Evolutionary conservation across 2,888 invertebrate genomes (phyloP), one percentile per base, ranked within the genome.

Genomic region (Cryptus viduatorius): DNA sequence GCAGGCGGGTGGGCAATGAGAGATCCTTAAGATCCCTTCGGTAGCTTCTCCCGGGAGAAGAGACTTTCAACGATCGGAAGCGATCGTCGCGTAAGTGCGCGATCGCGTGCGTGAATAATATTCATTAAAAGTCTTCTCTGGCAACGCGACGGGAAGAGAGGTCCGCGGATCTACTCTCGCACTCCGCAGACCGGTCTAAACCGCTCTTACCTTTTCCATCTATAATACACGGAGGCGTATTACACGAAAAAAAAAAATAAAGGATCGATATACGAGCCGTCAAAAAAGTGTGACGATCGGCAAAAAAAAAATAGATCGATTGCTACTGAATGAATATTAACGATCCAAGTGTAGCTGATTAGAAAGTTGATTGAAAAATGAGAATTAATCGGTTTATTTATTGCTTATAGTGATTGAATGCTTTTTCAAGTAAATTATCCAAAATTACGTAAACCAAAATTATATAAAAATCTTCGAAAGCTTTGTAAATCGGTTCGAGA

Each of bases 71-170:
- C 84, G 84, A 87, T 87, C 86, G 86, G 86, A 86, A 86, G 84
- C 85, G 78, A 83, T 86, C 86, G 79, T 82, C 87, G 90, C 83
- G 82, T 85, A 83, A 85, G 84, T 86, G 86, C 85, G 87, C 81
- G 89, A 90, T 89, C 90, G 92, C 91, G 89, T 90, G 90, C 88
- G 89, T 89, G 89, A 87, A 88, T 92, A 90, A 91, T 92, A 90
- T 90, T 90, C 91, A 91, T 92, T 91, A 90, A 90, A 90, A 90
- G 81, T 24, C 24, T 3, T 75, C 77, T 78, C 79, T 67, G 53
- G 79, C 82, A 79, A 84, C 79, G 69, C 79, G 73, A 76, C 61
- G 75, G 65, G 64, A 69, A 64, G 75, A 64, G 75, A 56, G 59
- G 48, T 37, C 10, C 14, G 48, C 31, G 68, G 48, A 19, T 46